phyloP scores from a whole-genome alignment of 2,113 vertebrate genomes.

The Rhea pennata region DNA sequence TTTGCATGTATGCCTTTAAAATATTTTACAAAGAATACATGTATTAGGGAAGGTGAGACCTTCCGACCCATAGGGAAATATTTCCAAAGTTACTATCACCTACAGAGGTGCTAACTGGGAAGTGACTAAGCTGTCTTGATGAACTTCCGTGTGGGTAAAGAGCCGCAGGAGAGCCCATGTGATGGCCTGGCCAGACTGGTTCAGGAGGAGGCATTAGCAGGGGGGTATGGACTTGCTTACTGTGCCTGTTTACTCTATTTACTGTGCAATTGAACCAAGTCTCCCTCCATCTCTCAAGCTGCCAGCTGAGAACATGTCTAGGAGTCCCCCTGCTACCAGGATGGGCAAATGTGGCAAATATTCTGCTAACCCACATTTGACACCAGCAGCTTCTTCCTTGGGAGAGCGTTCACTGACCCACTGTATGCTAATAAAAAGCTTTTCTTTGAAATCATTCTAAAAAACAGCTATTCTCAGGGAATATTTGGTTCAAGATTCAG shows the following conservation, averaged over 20 bases:
- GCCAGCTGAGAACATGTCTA: neutral
- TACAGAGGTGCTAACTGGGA: neutral
- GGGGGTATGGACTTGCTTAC: neutral
- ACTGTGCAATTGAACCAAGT: neutral
- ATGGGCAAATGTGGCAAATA: rapidly evolving
- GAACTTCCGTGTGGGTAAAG: neutral
- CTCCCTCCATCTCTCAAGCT: neutral
- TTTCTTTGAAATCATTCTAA: neutral
- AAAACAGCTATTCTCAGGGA: neutral
- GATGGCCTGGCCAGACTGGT: neutral
- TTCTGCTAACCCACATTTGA: neutral
- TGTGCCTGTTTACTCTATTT: neutral
- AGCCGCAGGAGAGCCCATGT: rapidly evolving
- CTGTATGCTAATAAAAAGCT: rapidly evolving
- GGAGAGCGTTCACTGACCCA: neutral
- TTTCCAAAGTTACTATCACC: neutral
- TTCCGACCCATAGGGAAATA: rapidly evolving
- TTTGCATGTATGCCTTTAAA: neutral
- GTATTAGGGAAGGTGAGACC: rapidly evolving
- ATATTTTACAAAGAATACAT: neutral
- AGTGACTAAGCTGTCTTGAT: neutral
- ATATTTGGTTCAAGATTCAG: neutral
- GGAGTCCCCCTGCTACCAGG: neutral
- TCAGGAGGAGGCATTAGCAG: neutral
- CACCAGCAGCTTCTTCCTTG: rapidly evolving